phyloP scores from a whole-genome alignment of 2,113 vertebrate genomes.

The Cavia aperea region DNA sequence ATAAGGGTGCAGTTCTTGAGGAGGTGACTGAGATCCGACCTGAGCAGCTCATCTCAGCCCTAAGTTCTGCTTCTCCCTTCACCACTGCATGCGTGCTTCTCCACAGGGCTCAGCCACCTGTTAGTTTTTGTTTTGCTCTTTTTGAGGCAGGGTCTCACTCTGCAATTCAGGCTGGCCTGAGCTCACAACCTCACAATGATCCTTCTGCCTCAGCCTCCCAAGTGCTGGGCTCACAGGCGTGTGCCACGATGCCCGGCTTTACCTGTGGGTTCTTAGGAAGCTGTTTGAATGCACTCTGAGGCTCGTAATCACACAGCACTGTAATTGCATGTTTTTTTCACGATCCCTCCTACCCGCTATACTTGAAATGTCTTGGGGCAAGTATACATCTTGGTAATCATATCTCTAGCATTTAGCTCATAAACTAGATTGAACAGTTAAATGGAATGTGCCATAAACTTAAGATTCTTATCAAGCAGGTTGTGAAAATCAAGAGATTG shows the following conservation, averaged over 20 bases:
- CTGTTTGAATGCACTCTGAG: background rate
- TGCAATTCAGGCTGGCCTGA: too few relatives aligned
- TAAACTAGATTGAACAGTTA: background rate
- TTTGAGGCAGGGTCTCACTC: too few relatives aligned
- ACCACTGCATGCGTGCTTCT: background rate
- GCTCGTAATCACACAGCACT: background rate
- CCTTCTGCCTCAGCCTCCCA: too few relatives aligned
- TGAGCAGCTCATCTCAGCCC: background rate
- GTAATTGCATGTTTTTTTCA: background rate
- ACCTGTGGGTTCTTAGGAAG: background rate
- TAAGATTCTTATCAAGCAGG: background rate
- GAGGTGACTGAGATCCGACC: background rate
- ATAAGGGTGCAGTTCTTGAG: background rate
- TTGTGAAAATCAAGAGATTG: background rate
- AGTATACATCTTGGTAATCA: background rate
- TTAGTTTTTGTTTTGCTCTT: background rate
- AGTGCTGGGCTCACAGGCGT: too few relatives aligned
- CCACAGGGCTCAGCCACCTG: background rate
- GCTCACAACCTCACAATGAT: too few relatives aligned
- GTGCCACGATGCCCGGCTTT: too few relatives aligned
- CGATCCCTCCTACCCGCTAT: background rate
- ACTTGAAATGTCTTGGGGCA: background rate
- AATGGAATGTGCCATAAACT: background rate
- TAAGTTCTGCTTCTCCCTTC: fast-evolving
- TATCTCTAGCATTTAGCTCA: background rate